phyloP scores from a whole-genome alignment of 1,140 invertebrate genomes.

The Drosophila leontia region DNA sequence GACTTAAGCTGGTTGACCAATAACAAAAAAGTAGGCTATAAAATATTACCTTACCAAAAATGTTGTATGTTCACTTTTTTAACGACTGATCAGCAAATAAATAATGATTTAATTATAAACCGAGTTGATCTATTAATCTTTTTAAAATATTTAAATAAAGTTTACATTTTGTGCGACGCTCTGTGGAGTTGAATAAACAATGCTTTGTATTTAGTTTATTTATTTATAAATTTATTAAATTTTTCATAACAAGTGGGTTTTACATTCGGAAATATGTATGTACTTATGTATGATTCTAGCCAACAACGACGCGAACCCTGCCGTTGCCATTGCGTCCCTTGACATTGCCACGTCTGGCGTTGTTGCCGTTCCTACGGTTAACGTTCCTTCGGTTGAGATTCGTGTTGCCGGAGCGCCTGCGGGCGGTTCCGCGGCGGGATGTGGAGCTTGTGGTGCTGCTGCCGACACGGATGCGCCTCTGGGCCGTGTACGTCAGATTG shows the following conservation, averaged over 20 bases:
- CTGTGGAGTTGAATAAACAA: background rate
- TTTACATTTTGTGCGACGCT: background rate
- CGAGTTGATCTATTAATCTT: background rate
- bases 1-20: too few relatives aligned
- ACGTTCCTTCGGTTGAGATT: conserved; percentile 14
- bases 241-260: background rate
- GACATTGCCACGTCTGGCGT: conserved; percentile 6
- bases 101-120: background rate
- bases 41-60: too few relatives aligned
- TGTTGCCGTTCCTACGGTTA: conserved; percentile 13
- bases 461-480: conserved; percentile 34
- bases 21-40: too few relatives aligned
- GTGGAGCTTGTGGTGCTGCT: background rate
- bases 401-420: conserved; percentile 6
- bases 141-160: background rate
- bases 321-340: conserved; percentile 2
- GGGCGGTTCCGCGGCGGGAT: background rate
- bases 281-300: background rate
- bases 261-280: too few relatives aligned
- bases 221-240: background rate
- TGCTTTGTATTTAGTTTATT: background rate
- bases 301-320: conserved; percentile 27
- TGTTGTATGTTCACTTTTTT: too few relatives aligned
- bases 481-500: conserved; percentile 27
- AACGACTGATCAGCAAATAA: background rate